Conservation (phyloP, 2,113 vertebrate genomes). For the Zeus faber region DNA sequence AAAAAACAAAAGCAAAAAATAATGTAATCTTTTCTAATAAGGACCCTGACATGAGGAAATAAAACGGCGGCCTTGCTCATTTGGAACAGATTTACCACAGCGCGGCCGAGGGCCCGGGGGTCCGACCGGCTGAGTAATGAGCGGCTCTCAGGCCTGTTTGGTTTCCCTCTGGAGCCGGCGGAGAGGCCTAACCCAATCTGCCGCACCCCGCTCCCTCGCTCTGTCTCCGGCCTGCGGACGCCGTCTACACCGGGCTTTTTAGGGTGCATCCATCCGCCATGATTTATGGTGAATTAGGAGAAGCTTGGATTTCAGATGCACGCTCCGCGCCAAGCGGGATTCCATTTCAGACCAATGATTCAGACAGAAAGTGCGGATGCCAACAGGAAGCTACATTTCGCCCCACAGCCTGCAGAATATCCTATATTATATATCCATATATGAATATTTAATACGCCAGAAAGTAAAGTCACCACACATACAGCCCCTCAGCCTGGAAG, state of each 20-base stretch:
- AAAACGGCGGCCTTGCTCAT: too few species aligned
- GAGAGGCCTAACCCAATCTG: constrained; percentile 67
- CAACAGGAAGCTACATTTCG: constrained; percentile 45
- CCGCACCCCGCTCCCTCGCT: constrained; percentile 41
- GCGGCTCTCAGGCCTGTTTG: constrained; percentile 60
- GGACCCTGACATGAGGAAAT: too few species aligned
- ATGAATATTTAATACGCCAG: constrained; percentile 45
- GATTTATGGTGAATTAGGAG: constrained; percentile 74
- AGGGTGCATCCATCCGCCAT: constrained; percentile 60
- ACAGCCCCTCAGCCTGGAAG: constrained; percentile 14
- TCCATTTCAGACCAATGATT: constrained; percentile 58
- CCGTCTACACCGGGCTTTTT: constrained; percentile 41
- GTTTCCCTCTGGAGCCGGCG: constrained; percentile 71
- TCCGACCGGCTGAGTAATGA: constrained; percentile 29
- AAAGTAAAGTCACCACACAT: constrained; percentile 31
- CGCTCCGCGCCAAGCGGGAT: constrained; percentile 54
- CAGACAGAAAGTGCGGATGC: constrained; percentile 42
- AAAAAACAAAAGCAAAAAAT: too few species aligned
- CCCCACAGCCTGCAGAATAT: constrained; percentile 26
- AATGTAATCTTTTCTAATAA: too few species aligned
- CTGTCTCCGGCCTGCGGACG: constrained; percentile 50
- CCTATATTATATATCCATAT: constrained; percentile 26
- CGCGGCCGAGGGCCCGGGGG: not conserved
- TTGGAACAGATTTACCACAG: constrained; percentile 19
- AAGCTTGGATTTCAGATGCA: constrained; percentile 57